phyloP scores from a whole-genome alignment of 2,113 vertebrate species.

The Mobula hypostoma region DNA sequence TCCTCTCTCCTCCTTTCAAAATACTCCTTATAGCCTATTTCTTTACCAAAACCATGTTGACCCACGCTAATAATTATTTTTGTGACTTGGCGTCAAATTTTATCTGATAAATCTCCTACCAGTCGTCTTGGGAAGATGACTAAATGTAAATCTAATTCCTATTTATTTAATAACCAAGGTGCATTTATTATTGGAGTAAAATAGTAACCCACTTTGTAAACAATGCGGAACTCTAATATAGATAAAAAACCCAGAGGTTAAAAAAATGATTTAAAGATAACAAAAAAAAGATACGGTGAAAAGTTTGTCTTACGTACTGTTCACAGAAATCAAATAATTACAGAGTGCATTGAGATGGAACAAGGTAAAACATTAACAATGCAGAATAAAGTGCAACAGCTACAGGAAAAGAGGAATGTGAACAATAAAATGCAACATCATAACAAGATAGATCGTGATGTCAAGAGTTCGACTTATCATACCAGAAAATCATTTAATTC shows the following conservation, averaged over 20 bases:
- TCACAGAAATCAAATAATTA: too few species aligned
- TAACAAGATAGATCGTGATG: too few species aligned
- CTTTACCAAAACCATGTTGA: neutral
- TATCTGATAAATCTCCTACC: neutral
- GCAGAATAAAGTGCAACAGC: too few species aligned
- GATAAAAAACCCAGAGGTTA: neutral
- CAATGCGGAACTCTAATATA: neutral
- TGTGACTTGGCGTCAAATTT: neutral
- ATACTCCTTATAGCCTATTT: neutral
- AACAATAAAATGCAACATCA: too few species aligned
- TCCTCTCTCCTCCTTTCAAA: neutral
- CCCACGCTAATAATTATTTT: neutral
- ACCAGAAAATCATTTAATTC: too few species aligned
- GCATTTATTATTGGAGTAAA: neutral
- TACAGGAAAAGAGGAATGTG: too few species aligned
- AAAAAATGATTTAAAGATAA: too few species aligned
- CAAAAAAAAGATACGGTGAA: too few species aligned
- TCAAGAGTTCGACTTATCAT: too few species aligned
- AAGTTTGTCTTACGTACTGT: too few species aligned
- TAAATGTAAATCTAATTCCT: neutral
- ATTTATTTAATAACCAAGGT: neutral
- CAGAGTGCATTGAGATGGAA: too few species aligned
- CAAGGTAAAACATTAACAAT: too few species aligned
- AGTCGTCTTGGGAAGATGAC: neutral
- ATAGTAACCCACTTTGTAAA: neutral